phyloP scores from a whole-genome alignment of 35 echinoderm and acorn worm genomes.

The Acanthaster planci region DNA sequence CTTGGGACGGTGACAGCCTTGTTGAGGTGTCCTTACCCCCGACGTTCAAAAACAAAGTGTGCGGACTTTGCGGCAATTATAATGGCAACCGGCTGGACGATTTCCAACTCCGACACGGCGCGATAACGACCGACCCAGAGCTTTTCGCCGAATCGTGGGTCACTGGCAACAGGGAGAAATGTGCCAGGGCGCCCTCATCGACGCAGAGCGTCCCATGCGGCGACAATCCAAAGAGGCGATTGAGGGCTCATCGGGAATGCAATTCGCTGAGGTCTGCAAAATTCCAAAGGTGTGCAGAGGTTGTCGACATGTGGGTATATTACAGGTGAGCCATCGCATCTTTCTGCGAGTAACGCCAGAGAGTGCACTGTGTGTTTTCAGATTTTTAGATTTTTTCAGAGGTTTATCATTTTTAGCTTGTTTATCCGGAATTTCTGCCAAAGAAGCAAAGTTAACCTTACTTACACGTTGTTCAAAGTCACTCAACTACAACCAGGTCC shows the following conservation, averaged over 20 bases:
- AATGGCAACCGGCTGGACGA: slow-evolving; percentile 77
- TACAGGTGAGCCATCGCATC: slow-evolving; percentile 58
- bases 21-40: slow-evolving; percentile 73
- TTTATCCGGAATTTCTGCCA: too few species aligned
- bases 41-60: slow-evolving; percentile 73
- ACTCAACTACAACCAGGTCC: too few species aligned
- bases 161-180: slow-evolving; percentile 64
- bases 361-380: too few species aligned
- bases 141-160: slow-evolving; percentile 79
- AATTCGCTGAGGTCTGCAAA: slow-evolving; percentile 59
- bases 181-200: slow-evolving; percentile 38
- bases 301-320: slow-evolving; percentile 77
- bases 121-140: slow-evolving; percentile 50
- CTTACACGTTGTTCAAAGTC: too few species aligned
- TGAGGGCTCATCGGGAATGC: slow-evolving; percentile 61
- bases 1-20: slow-evolving; percentile 98
- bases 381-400: too few species aligned
- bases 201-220: slow-evolving; percentile 50
- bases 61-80: slow-evolving; percentile 93
- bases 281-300: slow-evolving; percentile 62
- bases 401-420: neutral
- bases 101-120: slow-evolving; percentile 57
- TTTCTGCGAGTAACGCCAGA: too few species aligned
- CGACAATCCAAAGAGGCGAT: slow-evolving; percentile 39
- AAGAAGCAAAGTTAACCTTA: too few species aligned